Evolutionary conservation across 1,140 invertebrate genomes (phyloP).

Genomic region (Oreohelix idahoensis): DNA sequence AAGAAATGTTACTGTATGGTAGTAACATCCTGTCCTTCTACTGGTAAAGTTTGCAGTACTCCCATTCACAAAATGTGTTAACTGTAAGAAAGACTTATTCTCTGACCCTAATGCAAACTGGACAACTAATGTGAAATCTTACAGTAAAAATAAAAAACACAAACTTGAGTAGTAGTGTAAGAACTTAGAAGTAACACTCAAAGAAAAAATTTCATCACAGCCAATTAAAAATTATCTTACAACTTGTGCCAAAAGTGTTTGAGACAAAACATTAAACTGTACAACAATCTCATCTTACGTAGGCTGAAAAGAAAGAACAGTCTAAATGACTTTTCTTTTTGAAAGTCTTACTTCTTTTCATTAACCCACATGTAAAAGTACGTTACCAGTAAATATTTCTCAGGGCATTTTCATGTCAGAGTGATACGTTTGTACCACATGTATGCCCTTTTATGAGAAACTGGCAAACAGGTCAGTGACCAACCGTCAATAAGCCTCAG

Average conservation of each 20-base stretch:
- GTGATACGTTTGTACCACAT: too few relatives aligned
- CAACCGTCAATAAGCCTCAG: background rate
- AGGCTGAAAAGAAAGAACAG: background rate
- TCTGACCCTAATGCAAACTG: background rate
- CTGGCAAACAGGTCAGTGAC: background rate
- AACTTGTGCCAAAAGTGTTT: background rate
- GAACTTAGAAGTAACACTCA: background rate
- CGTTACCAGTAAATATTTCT: background rate
- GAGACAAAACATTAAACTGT: background rate
- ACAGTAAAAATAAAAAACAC: background rate
- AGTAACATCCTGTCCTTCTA: too few relatives aligned
- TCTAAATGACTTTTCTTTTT: background rate
- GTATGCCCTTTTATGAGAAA: background rate
- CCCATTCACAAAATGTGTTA: too few relatives aligned
- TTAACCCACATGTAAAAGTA: background rate
- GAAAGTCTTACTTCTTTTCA: background rate
- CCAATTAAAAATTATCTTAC: constrained; percentile 18
- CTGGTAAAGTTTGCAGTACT: too few relatives aligned
- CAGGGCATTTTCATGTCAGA: background rate
- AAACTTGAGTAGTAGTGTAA: too few relatives aligned
- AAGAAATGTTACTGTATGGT: too few relatives aligned
- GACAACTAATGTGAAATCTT: background rate
- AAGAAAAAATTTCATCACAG: background rate
- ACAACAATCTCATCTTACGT: background rate
- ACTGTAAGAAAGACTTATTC: background rate